These are phyloP conservation scores for Monochamus alternatus DNA, from an alignment of 2,888 invertebrate species.

Conservation along the genomic window DNA sequence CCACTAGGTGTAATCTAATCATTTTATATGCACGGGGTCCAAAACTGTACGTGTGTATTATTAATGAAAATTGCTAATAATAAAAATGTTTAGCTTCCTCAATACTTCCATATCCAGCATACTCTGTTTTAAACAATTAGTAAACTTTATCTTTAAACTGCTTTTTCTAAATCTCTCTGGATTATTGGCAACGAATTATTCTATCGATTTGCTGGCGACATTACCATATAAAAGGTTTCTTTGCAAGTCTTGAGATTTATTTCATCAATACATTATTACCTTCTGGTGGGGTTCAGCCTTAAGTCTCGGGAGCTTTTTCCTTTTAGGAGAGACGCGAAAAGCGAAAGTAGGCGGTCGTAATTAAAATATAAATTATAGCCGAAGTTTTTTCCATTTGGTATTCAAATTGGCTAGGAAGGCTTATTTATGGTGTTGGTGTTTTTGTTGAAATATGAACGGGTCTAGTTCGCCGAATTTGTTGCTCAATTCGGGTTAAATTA, in stretches of 20 bases:
- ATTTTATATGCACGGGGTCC: too few species aligned
- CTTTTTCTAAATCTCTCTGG: background rate
- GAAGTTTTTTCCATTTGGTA: background rate
- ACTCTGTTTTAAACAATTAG: too few species aligned
- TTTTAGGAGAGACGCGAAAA: background rate
- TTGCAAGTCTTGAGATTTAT: constrained; percentile 8
- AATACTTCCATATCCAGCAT: too few species aligned
- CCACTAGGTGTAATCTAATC: too few species aligned
- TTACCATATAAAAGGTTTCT: constrained; percentile 38
- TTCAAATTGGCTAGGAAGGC: background rate
- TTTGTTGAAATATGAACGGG: too few species aligned
- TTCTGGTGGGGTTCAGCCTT: constrained; percentile 5
- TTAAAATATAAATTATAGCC: background rate
- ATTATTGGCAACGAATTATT: constrained; percentile 14
- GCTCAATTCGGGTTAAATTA: too few species aligned
- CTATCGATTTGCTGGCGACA: constrained; percentile 27
- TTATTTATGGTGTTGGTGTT: background rate
- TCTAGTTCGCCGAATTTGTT: too few species aligned
- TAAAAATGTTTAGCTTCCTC: too few species aligned
- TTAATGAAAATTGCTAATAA: too few species aligned
- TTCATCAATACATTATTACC: constrained; percentile 27
- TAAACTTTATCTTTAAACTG: too few species aligned
- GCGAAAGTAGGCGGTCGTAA: background rate
- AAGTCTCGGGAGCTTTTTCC: background rate
- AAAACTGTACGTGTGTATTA: too few species aligned